Conservation (phyloP, 2,113 vertebrate species). For the Mirza zaza region DNA sequence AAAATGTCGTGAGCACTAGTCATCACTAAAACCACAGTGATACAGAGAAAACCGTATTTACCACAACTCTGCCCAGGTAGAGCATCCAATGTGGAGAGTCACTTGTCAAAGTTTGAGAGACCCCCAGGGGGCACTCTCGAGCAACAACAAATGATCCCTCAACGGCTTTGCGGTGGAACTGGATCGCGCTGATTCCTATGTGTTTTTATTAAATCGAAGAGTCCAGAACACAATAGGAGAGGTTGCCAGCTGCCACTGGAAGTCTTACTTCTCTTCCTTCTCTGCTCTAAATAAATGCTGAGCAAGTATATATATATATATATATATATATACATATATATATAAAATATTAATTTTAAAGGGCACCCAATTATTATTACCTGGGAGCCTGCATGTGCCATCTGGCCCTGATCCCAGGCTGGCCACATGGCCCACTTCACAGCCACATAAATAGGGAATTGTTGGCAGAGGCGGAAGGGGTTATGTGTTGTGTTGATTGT, state of each 20-base stretch:
- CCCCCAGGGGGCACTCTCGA: background rate
- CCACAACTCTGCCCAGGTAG: background rate
- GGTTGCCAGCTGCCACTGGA: background rate
- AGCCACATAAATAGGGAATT: background rate
- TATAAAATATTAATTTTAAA: background rate
- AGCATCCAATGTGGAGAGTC: background rate
- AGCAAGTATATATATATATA: background rate
- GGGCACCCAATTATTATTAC: background rate
- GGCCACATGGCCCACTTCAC: background rate
- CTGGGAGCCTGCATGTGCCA: background rate
- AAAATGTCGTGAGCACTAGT: background rate
- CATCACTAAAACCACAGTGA: background rate
- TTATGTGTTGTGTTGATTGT: background rate
- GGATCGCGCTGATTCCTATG: background rate
- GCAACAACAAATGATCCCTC: background rate
- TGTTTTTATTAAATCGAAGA: background rate
- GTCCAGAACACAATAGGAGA: background rate
- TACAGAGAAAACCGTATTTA: accelerated
- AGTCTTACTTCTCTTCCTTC: background rate
- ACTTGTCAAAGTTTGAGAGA: background rate
- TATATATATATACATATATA: too few relatives aligned
- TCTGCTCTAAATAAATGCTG: background rate
- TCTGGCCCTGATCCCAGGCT: background rate
- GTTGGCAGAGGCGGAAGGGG: background rate
- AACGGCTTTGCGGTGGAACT: background rate